Evolutionary conservation across 2,888 invertebrate genomes (phyloP).

Genomic region (Globia sparganii): DNA sequence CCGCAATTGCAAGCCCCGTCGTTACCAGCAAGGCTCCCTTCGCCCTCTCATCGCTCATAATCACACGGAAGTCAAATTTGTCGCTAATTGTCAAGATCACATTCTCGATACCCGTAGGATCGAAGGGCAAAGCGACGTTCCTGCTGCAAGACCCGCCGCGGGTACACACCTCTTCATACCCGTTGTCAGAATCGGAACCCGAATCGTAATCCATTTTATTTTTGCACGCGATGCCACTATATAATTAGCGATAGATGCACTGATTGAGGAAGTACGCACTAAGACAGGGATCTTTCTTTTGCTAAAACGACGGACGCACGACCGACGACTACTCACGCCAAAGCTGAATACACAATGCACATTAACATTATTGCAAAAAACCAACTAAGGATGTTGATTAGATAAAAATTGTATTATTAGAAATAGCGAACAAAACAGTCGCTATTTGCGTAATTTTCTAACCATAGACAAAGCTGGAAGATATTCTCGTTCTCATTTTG

Average conservation of each 20-base stretch:
- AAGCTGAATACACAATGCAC: too few species aligned
- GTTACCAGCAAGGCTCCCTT: constrained; percentile 80
- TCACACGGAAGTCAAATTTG: constrained; percentile 82
- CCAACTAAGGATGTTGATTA: too few species aligned
- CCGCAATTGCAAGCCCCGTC: constrained; percentile 82
- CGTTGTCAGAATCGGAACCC: constrained; percentile 71
- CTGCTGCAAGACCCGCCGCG: constrained; percentile 28
- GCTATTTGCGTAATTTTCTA: not conserved
- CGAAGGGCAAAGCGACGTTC: constrained; percentile 76
- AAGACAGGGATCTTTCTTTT: not conserved
- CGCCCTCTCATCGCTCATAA: constrained; percentile 74
- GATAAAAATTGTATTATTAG: too few species aligned
- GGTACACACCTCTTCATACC: constrained; percentile 48
- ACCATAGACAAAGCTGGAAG: not conserved
- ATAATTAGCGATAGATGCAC: constrained; percentile 1
- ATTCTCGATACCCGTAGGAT: constrained; percentile 78
- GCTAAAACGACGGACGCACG: not conserved
- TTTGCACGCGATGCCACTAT: too few species aligned
- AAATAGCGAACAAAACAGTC: not conserved
- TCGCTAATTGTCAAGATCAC: constrained; percentile 82
- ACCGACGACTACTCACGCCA: not conserved
- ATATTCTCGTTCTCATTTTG: not conserved
- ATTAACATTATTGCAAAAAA: too few species aligned
- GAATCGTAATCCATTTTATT: constrained; percentile 47
- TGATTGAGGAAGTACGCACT: not conserved